Evolutionary conservation across 2,888 invertebrate species (phyloP).

Genomic region (Diaphora mendica): DNA sequence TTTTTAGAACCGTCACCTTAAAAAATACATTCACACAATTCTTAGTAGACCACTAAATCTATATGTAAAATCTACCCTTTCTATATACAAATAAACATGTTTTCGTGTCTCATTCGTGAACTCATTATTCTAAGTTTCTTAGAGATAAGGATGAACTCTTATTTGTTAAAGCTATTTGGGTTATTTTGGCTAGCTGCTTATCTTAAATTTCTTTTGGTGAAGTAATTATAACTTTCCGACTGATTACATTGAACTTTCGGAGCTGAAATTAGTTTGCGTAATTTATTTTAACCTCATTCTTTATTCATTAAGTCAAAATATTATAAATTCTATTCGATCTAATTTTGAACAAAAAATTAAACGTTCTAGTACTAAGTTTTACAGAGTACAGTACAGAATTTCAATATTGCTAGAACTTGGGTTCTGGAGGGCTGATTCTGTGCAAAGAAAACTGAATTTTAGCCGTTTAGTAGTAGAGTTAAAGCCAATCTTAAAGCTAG

Average conservation of each 20-base stretch:
- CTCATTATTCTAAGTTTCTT: conserved; percentile 45
- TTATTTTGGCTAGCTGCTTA: conserved; percentile 33
- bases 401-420: no score
- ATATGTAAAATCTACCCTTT: conserved; percentile 25
- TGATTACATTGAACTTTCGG: conserved; percentile 2
- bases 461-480: no score
- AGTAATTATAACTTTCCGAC: conserved; percentile 19
- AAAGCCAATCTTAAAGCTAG: no score
- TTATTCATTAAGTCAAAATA: conserved; percentile 6
- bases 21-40: neutral
- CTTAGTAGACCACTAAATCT: conserved; percentile 12
- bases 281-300: neutral
- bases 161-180: conserved; percentile 46
- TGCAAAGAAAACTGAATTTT: no score
- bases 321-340: neutral
- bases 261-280: neutral
- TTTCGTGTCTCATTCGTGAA: conserved; percentile 39
- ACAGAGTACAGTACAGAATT: no score
- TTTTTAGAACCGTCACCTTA: no score
- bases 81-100: conserved; percentile 49
- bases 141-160: conserved; percentile 47
- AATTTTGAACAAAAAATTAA: neutral
- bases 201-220: conserved; percentile 17
- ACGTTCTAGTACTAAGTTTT: no score
- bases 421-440: no score